Percentiles rank a stretch among this genome's conserved stretches.
Evolutionary conservation across 1,140 invertebrate species (phyloP).

Genomic region (Lepidurus couesii): DNA sequence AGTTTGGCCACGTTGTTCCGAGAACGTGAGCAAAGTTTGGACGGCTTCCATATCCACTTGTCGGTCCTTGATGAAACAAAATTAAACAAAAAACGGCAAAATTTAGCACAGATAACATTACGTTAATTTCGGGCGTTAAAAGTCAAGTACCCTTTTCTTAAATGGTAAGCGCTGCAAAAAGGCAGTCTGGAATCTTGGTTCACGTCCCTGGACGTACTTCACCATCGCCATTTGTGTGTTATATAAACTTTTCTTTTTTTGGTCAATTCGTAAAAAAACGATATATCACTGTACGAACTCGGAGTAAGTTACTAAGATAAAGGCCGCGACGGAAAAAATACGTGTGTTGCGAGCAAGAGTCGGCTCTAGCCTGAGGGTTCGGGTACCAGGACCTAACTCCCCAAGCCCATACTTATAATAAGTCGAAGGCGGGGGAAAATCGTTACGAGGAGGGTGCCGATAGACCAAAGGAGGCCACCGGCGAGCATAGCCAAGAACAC

Average conservation of each 20-base stretch:
- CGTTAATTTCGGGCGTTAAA: neutral
- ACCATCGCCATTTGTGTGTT: neutral
- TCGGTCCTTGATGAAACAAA: neutral
- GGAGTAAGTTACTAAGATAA: neutral
- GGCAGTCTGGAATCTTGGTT: neutral
- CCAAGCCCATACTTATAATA: neutral
- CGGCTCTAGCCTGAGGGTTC: neutral
- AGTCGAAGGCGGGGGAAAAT: neutral
- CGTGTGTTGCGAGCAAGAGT: neutral
- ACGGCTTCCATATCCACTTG: conserved; percentile 46
- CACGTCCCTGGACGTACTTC: neutral
- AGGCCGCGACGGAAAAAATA: neutral
- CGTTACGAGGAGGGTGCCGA: neutral
- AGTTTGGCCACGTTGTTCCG: conserved; percentile 17
- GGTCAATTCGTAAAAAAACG: no score
- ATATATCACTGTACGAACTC: neutral
- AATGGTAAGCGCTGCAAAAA: neutral
- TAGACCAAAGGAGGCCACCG: conserved; percentile 2
- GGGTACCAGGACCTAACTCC: neutral
- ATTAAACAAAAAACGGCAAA: neutral
- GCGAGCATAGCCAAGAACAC: neutral
- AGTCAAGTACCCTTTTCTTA: neutral
- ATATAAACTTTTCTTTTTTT: neutral
- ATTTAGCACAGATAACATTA: neutral
- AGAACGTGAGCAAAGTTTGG: conserved; percentile 41